These are phyloP conservation scores for Synanthedon tipuliformis DNA, from an alignment of 2,888 invertebrate species.

Conservation along the genomic window DNA sequence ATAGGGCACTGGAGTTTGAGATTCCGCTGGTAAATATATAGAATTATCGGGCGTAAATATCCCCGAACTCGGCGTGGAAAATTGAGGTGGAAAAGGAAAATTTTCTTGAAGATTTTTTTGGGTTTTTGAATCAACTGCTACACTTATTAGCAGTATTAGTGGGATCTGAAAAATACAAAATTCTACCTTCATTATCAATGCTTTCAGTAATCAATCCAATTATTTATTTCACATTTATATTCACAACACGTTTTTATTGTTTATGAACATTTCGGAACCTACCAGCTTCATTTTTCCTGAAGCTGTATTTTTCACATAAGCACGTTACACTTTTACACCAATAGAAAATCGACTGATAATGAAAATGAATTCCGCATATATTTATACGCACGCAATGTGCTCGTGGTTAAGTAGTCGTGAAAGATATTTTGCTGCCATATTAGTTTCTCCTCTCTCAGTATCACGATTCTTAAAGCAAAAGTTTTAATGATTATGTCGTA, in stretches of 20 bases:
- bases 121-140: constrained; percentile 24
- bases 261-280: constrained; percentile 38
- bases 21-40: constrained; percentile 49
- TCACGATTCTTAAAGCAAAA: constrained; percentile 1
- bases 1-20: constrained; percentile 44
- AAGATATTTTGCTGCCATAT: constrained; percentile 43
- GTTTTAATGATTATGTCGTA: neutral
- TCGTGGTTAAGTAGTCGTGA: constrained; percentile 63
- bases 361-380: constrained; percentile 69
- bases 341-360: constrained; percentile 61
- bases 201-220: no score
- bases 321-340: constrained; percentile 54
- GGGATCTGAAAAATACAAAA: constrained; percentile 38
- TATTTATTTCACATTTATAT: constrained; percentile 13
- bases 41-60: constrained; percentile 42
- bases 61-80: constrained; percentile 30
- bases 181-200: no score
- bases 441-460: constrained; percentile 39
- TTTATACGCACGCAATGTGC: constrained; percentile 61
- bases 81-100: constrained; percentile 44
- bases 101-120: constrained; percentile 36
- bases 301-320: constrained; percentile 27
- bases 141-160: constrained; percentile 30
- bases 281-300: constrained; percentile 61
- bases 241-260: constrained; percentile 10